A percentile compares a stretch with the other conserved stretches of the same genome.
These are phyloP conservation scores for Tiliacea aurago DNA, from an alignment of 2,888 invertebrate genomes.

Conservation along the genomic window DNA sequence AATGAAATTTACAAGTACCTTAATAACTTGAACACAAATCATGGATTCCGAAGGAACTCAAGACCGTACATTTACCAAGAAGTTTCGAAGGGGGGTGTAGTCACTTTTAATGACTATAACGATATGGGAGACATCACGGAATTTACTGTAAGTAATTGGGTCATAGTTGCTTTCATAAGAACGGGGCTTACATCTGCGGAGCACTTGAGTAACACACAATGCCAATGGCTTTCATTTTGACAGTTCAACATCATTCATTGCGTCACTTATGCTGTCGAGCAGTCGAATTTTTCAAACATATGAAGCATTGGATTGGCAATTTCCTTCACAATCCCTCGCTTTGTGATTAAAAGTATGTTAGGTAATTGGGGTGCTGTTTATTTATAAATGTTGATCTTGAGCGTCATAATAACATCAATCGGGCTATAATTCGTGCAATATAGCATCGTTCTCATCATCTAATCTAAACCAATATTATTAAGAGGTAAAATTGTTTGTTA, in stretches of 20 bases:
- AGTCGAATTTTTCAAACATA: background rate
- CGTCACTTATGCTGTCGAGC: background rate
- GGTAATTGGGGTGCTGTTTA: no score
- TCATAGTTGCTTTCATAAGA: background rate
- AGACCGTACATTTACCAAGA: constrained; percentile 93
- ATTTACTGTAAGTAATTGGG: constrained; percentile 87
- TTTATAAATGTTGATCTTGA: background rate
- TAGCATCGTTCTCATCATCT: background rate
- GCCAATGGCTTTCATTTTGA: background rate
- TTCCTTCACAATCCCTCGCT: background rate
- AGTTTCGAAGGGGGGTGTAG: constrained; percentile 92
- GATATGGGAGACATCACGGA: constrained; percentile 93
- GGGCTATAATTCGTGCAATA: background rate
- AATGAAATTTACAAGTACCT: constrained; percentile 91
- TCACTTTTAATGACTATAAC: constrained; percentile 84
- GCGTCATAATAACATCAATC: background rate
- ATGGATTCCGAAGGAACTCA: constrained; percentile 91
- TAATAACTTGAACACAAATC: constrained; percentile 89
- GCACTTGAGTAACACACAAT: no score
- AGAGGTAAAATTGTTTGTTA: background rate
- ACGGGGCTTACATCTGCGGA: background rate
- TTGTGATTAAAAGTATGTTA: background rate
- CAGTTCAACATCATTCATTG: background rate
- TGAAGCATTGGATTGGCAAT: background rate
- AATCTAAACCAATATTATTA: background rate